Conservation (phyloP, 2,888 invertebrate species). For the Drosophila austrosaltans region DNA sequence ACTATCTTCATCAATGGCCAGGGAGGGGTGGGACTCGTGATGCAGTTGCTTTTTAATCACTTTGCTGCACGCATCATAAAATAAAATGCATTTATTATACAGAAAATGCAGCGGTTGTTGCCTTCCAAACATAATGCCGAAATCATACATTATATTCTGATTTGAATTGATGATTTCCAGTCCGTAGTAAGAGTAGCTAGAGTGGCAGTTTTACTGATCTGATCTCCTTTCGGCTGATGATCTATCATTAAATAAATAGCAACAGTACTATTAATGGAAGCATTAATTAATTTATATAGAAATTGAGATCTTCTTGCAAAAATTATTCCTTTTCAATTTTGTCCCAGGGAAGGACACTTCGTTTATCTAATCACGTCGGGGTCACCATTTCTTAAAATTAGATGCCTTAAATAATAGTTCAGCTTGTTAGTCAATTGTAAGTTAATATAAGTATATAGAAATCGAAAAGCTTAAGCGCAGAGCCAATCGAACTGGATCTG, state of each 20-base stretch:
- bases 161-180: slow-evolving; percentile 1
- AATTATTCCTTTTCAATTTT: too few species aligned
- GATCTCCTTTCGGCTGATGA: background rate
- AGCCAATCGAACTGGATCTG: slow-evolving; percentile 29
- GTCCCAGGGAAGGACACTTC: too few species aligned
- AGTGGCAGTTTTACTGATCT: background rate
- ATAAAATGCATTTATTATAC: slow-evolving; percentile 44
- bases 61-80: slow-evolving; percentile 74
- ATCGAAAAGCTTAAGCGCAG: slow-evolving; percentile 38
- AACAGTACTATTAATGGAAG: background rate
- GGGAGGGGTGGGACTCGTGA: slow-evolving; percentile 9
- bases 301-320: too few species aligned
- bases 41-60: slow-evolving; percentile 61
- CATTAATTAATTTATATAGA: too few species aligned
- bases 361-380: background rate
- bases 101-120: slow-evolving; percentile 30
- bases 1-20: slow-evolving; percentile 10
- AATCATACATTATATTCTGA: background rate
- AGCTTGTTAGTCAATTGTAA: background rate
- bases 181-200: slow-evolving; percentile 17
- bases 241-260: background rate
- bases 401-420: background rate
- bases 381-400: background rate
- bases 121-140: slow-evolving; percentile 11
- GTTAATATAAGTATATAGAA: slow-evolving; percentile 31